Evolutionary conservation across 2,888 invertebrate species (phyloP).

Genomic region (Caenorhabditis wallacei): DNA sequence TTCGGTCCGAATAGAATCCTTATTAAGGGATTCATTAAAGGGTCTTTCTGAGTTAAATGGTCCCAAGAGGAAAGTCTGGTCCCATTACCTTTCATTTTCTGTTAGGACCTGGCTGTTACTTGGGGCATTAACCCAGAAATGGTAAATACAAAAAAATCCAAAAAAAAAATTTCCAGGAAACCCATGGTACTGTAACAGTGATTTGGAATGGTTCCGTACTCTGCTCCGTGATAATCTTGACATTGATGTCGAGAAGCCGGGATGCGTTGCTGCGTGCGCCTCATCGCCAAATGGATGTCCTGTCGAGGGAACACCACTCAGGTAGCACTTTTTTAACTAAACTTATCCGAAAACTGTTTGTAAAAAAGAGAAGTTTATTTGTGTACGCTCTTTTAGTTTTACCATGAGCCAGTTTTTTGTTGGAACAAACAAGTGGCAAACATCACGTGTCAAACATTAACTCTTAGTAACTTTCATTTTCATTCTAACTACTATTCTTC

Average conservation of each 20-base stretch:
- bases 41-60: no score
- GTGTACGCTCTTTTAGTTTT: background rate
- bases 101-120: no score
- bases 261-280: slow-evolving; percentile 79
- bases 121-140: no score
- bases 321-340: slow-evolving; percentile 34
- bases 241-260: slow-evolving; percentile 79
- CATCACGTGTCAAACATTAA: slow-evolving; percentile 15
- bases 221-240: slow-evolving; percentile 82
- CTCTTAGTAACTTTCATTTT: slow-evolving; percentile 12
- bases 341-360: background rate
- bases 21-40: no score
- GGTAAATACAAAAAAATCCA: background rate
- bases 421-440: slow-evolving; percentile 40
- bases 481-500: background rate
- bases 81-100: no score
- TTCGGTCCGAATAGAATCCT: no score
- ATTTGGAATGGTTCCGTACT: slow-evolving; percentile 82
- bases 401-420: slow-evolving; percentile 40
- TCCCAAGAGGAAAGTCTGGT: no score
- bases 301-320: slow-evolving; percentile 79
- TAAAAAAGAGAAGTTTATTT: slow-evolving; percentile 13
- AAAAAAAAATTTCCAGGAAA: slow-evolving; percentile 75
- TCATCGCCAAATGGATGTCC: slow-evolving; percentile 80
- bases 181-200: slow-evolving; percentile 83